Evolutionary conservation across 2,797 vertebrate genomes (phyloP).

Genomic region (Heteromormyrus szaboi): DNA sequence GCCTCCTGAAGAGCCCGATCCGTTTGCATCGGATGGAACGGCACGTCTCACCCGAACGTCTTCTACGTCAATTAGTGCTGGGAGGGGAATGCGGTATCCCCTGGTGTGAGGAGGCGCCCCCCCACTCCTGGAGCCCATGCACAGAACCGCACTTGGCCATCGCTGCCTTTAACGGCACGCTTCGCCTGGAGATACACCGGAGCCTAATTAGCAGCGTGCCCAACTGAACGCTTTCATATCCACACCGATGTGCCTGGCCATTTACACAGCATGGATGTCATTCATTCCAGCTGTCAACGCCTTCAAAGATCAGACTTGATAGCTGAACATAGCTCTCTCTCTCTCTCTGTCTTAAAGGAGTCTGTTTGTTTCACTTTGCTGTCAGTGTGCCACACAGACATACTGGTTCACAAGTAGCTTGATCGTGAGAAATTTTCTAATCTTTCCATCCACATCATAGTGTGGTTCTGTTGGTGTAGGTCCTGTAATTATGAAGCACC

Average conservation of each 20-base stretch:
- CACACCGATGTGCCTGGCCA: neutral
- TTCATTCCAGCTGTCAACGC: neutral
- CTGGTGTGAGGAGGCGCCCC: neutral
- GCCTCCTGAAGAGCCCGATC: neutral
- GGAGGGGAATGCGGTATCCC: neutral
- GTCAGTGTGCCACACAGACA: neutral
- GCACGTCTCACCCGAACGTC: neutral
- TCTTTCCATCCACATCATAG: neutral
- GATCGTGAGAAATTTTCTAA: neutral
- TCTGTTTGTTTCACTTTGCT: neutral
- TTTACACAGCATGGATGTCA: neutral
- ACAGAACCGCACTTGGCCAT: neutral
- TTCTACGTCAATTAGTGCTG: slow-evolving; percentile 6
- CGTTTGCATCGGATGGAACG: neutral
- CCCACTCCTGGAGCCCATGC: neutral
- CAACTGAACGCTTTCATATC: neutral
- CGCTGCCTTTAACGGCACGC: neutral
- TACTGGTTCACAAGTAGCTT: neutral
- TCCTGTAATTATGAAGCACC: neutral
- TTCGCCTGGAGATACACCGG: neutral
- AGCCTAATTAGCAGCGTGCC: neutral
- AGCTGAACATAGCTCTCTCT: neutral
- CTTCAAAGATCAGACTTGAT: neutral
- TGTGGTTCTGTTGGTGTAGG: neutral
- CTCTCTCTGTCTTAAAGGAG: neutral